Base-by-base conservation (phyloP, 2,113 vertebrate species). In the Peromyscus maniculatus region DNA sequence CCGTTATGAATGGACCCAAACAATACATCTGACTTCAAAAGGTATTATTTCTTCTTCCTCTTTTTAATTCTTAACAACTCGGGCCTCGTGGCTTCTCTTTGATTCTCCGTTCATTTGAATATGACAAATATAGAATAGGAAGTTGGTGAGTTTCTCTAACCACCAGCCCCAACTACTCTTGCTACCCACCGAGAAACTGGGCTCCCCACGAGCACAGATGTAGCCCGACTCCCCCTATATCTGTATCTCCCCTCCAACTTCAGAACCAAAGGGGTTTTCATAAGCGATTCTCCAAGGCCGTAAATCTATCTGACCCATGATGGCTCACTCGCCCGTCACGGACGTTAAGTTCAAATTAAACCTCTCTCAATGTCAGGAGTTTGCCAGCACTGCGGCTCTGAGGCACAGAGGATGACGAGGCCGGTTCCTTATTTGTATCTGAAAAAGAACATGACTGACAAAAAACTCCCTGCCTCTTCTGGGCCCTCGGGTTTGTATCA, bases 61-160 rank as follows among this genome's bases (percentile, higher is more conserved):
- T 59, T 90, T 69, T 52, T 36, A 67, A 90, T 94, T 97, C 69
- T 96, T 95, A 84, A 93, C 69, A 94, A 93, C 84, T 75, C n/a
- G 87, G 87, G 78, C 82, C 86, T 59, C 33, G 15, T 8, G 19
- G 66, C 91, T 96, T 96, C 1, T 88, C 94, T 97, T 91, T 93
- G 93, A 97, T 49, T 91, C 93, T 75, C 55, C 0, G 89, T 89
- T 97, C 55, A 97, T 97, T 82, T 97, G 93, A 94, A 97, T 89
- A 95, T 79, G 87, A 84, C 93, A 91, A 96, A 98, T 93, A 96
- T 89, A 98, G 97, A 95, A 96, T 93, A 97, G 98, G 97, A 98
- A 98, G 94, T 80, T 62, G 33, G 89, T 17, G 80, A 98, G 96
- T 97, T 97, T 97, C 93, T 88, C 95, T 94, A 83, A 64, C 33